Evolutionary conservation across 2,888 invertebrate genomes (phyloP).

Genomic region (Brachypalpus laphriformis): DNA sequence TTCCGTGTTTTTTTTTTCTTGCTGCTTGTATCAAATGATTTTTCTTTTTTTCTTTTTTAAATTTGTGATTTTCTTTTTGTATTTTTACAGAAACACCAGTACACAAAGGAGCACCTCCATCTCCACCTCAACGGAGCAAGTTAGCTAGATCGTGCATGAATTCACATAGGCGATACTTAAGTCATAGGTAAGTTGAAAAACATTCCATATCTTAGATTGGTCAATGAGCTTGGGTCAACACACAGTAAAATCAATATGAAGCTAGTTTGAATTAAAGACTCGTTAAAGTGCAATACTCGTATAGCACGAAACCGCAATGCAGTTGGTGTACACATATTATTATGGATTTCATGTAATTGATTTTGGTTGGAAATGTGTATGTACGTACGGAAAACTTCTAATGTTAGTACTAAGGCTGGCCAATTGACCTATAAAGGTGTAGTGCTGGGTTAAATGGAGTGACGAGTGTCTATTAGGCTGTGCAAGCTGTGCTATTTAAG

Average conservation of each 20-base stretch:
- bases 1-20: not conserved
- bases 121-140: conserved; percentile 87
- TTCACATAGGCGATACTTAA: conserved; percentile 92
- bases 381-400: not conserved
- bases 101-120: conserved; percentile 93
- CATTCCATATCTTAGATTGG: not conserved
- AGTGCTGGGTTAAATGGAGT: no score
- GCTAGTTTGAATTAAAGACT: conserved; percentile 37
- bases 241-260: conserved; percentile 50
- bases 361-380: not conserved
- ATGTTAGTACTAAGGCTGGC: not conserved
- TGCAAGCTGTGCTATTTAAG: not conserved
- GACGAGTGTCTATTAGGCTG: no score
- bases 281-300: conserved; percentile 16
- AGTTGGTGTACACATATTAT: conserved; percentile 1
- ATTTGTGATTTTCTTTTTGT: conserved; percentile 8
- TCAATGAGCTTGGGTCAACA: conserved; percentile 7
- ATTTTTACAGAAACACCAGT: conserved; percentile 92
- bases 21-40: not conserved
- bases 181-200: conserved; percentile 87
- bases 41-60: not conserved
- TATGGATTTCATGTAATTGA: conserved; percentile 10
- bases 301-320: conserved; percentile 53
- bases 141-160: conserved; percentile 93
- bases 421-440: conserved; percentile 19